phyloP scores from a whole-genome alignment of 2,113 vertebrate species.

The Falcunculus frontatus region DNA sequence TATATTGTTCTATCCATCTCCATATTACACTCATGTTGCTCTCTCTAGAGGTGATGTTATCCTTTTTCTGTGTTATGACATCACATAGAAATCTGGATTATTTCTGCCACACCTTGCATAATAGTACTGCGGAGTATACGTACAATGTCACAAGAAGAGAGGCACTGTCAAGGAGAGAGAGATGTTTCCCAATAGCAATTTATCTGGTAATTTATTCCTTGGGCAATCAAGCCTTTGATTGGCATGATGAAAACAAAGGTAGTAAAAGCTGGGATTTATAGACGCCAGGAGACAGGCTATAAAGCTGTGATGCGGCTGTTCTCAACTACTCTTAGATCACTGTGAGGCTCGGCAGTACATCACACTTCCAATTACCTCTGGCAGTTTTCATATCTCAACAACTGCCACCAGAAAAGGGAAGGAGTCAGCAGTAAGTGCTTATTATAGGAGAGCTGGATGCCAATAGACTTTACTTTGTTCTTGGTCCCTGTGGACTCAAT shows the following conservation, averaged over 20 bases:
- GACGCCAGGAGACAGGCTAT: slow-evolving; percentile 29
- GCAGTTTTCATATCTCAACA: slow-evolving; percentile 49
- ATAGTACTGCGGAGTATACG: background rate
- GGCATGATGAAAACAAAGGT: slow-evolving; percentile 41
- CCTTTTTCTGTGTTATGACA: background rate
- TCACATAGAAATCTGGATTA: background rate
- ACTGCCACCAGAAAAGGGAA: slow-evolving; percentile 35
- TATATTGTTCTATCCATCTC: background rate
- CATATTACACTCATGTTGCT: background rate
- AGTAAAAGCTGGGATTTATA: slow-evolving; percentile 39
- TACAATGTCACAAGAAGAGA: background rate
- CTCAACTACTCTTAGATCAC: slow-evolving; percentile 15
- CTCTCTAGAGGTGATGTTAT: background rate
- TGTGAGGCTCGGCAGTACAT: slow-evolving; percentile 28
- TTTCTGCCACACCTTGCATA: background rate
- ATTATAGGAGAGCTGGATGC: background rate
- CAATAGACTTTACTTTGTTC: slow-evolving; percentile 32
- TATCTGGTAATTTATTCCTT: slow-evolving; percentile 36
- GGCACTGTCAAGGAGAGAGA: background rate
- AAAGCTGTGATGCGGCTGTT: slow-evolving; percentile 11
- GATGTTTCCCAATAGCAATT: background rate
- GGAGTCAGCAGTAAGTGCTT: slow-evolving; percentile 32
- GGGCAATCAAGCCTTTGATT: slow-evolving; percentile 45
- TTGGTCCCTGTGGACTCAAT: background rate
- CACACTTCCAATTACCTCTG: slow-evolving; percentile 60